Conservation (phyloP, 1,140 invertebrate species). For the Galleria mellonella region DNA sequence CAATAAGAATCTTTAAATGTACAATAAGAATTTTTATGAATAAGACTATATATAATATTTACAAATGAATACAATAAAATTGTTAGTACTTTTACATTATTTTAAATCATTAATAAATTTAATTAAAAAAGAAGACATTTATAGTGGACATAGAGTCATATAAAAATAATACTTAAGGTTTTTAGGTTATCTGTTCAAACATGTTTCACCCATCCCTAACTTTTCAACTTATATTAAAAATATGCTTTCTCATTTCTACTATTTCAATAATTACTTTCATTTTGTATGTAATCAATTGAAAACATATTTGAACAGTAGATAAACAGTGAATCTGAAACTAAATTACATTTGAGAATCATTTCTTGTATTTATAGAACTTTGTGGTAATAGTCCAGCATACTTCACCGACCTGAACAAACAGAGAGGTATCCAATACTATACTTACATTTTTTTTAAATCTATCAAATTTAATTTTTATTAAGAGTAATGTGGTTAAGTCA, state of each 20-base stretch:
- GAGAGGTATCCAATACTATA: constrained; percentile 73
- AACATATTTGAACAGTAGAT: constrained; percentile 53
- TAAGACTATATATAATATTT: no score
- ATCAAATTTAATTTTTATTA: constrained; percentile 2
- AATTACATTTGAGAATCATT: constrained; percentile 71
- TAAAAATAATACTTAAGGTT: no score
- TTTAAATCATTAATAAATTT: no score
- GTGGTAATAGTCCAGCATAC: constrained; percentile 76
- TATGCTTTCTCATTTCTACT: no score
- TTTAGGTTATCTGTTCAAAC: constrained; percentile 29
- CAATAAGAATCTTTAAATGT: no score
- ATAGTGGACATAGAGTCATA: no score
- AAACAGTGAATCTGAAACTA: constrained; percentile 39
- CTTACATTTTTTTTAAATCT: constrained; percentile 43
- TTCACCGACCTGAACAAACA: constrained; percentile 72
- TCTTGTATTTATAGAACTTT: constrained; percentile 77
- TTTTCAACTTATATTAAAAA: constrained; percentile 3
- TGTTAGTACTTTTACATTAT: no score
- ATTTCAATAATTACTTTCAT: background rate
- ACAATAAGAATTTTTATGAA: no score
- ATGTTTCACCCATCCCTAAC: constrained; percentile 16
- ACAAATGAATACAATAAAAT: no score
- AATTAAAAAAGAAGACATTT: no score
- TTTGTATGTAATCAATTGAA: constrained; percentile 5
- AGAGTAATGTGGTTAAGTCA: constrained; percentile 2